Percentiles rank a stretch among this genome's conserved stretches.
phyloP scores from a whole-genome alignment of 2,888 invertebrate genomes.

The Isotomurus palustris region DNA sequence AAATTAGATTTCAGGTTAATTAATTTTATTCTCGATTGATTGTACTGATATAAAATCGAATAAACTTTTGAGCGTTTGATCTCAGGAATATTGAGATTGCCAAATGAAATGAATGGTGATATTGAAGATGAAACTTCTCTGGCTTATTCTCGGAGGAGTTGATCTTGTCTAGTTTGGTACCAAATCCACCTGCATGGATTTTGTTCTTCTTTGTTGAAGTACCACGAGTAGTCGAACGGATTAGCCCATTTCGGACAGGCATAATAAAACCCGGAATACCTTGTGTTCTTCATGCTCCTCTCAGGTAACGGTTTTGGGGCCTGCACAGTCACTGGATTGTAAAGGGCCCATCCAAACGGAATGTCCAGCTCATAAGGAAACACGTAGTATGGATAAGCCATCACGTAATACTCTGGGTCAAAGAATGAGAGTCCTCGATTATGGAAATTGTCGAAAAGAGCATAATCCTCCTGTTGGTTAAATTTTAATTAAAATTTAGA shows the following conservation, averaged over 20 bases:
- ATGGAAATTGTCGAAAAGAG: not conserved
- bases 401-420: slow-evolving; percentile 22
- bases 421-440: slow-evolving; percentile 19
- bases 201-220: slow-evolving; percentile 6
- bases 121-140: too few species aligned
- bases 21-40: too few species aligned
- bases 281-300: slow-evolving; percentile 2
- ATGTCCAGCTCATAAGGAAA: slow-evolving; percentile 26
- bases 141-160: too few species aligned
- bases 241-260: slow-evolving; percentile 20
- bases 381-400: slow-evolving; percentile 10
- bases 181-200: slow-evolving; percentile 30
- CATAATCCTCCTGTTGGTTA: not conserved
- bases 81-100: too few species aligned
- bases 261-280: slow-evolving; percentile 29
- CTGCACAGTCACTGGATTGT: slow-evolving; percentile 28
- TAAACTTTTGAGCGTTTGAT: too few species aligned
- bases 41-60: too few species aligned
- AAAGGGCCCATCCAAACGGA: slow-evolving; percentile 20
- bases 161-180: slow-evolving; percentile 16
- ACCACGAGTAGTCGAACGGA: slow-evolving; percentile 23
- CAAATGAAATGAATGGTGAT: too few species aligned
- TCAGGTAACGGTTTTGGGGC: slow-evolving; percentile 21
- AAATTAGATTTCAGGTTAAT: too few species aligned
- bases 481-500: too few species aligned